Evolutionary conservation across 2,113 vertebrate species (phyloP), one percentile per base, ranked within the genome.

Genomic region (Propithecus coquereli): DNA sequence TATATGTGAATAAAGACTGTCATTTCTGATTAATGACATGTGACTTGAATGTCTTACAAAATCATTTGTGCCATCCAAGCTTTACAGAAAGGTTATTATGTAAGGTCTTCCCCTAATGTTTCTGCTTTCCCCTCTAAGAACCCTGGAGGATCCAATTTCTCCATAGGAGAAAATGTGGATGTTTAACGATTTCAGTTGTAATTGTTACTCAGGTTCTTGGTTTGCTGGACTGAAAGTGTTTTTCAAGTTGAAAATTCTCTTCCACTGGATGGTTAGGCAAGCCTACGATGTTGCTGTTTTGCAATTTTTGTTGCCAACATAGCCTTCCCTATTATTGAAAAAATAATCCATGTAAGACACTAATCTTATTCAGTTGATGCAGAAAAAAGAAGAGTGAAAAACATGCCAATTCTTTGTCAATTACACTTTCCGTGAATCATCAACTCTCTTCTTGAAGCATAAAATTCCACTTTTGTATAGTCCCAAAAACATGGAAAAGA

Each of bases 11-110:
- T 99, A 99, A 98, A 98, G 98, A 98, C 98, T 99, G 99, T 99
- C 99, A 99, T 98, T 98, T 98, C 98, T 99, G 99, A 99, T 99
- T 99, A 99, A 99, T 99, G 99, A 93, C 98, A 99, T 98, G 98
- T 98, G 98, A 98, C 98, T 98, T 97, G 94, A 98, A 94, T 98
- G 98, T 98, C 98, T 98, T 98, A 97, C 97, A 98, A 98, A 99
- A 98, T 98, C 98, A 98, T 98, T 98, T 98, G 96, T 98, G 97
- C 98, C 97, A 98, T 97, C 98, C 98, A 98, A 98, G 98, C 98
- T 98, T 98, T 98, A 98, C 98, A 98, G 98, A 98, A 98, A 98
- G 98, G 98, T 98, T 98, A 98, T 98, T 98, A 98, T 98, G 97
- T 98, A 98, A 98, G 98, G 98, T 98, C 97, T 97, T 98, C 97